Evolutionary conservation across 1,140 invertebrate species (phyloP).

Genomic region (Aporrectodea caliginosa): DNA sequence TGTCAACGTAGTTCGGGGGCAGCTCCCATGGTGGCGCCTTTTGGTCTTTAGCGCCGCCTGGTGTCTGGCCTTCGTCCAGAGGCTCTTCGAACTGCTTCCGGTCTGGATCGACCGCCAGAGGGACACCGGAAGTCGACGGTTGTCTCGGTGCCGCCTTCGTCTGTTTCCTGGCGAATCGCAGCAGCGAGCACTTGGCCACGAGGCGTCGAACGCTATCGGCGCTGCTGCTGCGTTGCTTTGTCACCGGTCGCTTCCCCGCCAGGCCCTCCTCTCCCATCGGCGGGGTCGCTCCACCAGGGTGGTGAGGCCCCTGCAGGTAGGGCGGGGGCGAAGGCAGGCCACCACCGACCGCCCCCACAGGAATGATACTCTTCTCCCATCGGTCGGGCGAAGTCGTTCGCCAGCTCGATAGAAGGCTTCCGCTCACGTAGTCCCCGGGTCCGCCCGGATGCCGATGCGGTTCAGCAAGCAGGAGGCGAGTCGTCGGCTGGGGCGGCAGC

Average conservation of each 20-base stretch:
- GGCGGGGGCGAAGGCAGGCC: not conserved
- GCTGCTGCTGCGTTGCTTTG: conserved; percentile 18
- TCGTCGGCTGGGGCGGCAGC: not conserved
- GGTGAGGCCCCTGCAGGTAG: not conserved
- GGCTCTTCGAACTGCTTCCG: not conserved
- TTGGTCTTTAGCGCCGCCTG: not conserved
- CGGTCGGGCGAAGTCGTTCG: too few species aligned
- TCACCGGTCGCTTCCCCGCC: not conserved
- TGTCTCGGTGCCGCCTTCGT: not conserved
- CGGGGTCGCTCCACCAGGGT: not conserved
- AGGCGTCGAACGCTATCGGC: conserved; percentile 16
- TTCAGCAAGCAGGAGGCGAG: not conserved
- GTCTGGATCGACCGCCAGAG: not conserved
- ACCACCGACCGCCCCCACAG: not conserved
- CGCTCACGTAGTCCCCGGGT: conserved; percentile 8
- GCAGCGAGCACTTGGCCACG: conserved; percentile 3
- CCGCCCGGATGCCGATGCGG: not conserved
- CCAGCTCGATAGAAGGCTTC: conserved; percentile 12
- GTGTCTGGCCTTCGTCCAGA: not conserved
- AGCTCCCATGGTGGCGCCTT: conserved; percentile 19
- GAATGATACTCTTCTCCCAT: not conserved
- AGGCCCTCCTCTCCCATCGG: not conserved
- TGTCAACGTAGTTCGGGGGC: conserved; percentile 23
- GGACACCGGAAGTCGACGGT: not conserved
- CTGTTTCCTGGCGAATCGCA: conserved; percentile 6